These are phyloP conservation scores for Centruroides sculpturatus DNA, from an alignment of 1,140 invertebrate genomes.

Conservation along the genomic window DNA sequence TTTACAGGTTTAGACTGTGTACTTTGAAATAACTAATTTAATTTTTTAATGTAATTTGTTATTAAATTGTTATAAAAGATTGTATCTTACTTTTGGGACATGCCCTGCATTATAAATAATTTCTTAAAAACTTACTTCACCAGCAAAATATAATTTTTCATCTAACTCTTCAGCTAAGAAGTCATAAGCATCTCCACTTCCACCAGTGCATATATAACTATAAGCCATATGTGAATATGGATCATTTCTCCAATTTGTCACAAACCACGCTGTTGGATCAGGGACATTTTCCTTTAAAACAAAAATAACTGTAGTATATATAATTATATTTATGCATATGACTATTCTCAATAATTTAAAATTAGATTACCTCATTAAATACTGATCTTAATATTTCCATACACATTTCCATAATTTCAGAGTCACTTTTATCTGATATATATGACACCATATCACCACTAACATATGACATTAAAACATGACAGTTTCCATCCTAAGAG, in stretches of 20 bases:
- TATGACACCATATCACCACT: slow-evolving; percentile 21
- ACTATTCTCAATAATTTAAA: no score
- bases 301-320: no score
- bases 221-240: slow-evolving; percentile 29
- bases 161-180: slow-evolving; percentile 27
- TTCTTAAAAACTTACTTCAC: slow-evolving; percentile 27
- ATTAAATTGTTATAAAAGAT: no score
- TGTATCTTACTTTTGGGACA: no score
- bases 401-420: slow-evolving; percentile 11
- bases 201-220: slow-evolving; percentile 31
- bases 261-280: slow-evolving; percentile 26
- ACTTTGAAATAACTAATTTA: no score
- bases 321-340: no score
- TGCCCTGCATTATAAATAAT: not conserved
- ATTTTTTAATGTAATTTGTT: no score
- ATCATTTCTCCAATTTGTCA: slow-evolving; percentile 33
- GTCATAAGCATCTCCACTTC: slow-evolving; percentile 27
- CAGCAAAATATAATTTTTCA: slow-evolving; percentile 34
- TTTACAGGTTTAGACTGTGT: no score
- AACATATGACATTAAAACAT: slow-evolving; percentile 29
- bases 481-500: slow-evolving; percentile 12
- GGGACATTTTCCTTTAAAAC: slow-evolving; percentile 23
- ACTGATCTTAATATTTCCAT: slow-evolving; percentile 1
- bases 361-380: not conserved
- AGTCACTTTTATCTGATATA: slow-evolving; percentile 18